Conservation (phyloP, 2,113 vertebrate species). For the Elgaria multicarinata region DNA sequence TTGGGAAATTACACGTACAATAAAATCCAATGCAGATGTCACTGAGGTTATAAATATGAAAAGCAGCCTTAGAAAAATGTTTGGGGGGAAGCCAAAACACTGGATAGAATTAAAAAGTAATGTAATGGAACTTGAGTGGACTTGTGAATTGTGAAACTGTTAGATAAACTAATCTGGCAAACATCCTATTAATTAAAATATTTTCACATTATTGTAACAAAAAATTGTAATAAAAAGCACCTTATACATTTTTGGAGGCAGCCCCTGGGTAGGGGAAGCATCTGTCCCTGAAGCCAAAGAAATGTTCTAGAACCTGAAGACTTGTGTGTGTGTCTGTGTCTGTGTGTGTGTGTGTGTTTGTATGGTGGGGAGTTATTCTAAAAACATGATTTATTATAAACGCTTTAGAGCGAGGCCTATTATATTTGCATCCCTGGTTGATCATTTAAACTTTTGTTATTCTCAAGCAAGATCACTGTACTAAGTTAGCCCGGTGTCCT, state of each 20-base stretch:
- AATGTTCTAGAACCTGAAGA: neutral
- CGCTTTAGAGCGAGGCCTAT: neutral
- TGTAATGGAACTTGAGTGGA: neutral
- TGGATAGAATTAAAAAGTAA: constrained; percentile 55
- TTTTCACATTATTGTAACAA: accelerated
- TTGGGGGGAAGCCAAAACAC: constrained; percentile 64
- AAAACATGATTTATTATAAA: neutral
- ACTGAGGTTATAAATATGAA: constrained; percentile 65
- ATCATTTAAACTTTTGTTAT: too few species aligned
- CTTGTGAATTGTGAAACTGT: neutral
- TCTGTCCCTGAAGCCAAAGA: neutral
- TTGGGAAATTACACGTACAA: constrained; percentile 58
- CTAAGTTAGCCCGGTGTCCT: too few species aligned
- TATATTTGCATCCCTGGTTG: neutral
- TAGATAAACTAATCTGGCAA: constrained; percentile 34
- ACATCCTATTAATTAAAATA: neutral
- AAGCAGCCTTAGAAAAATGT: constrained; percentile 60
- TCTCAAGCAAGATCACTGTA: too few species aligned
- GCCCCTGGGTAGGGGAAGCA: neutral
- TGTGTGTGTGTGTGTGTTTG: neutral
- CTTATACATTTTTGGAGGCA: neutral
- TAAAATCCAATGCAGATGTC: constrained; percentile 74
- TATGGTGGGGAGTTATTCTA: neutral
- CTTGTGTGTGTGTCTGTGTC: neutral
- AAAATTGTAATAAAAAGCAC: neutral